phyloP scores from a whole-genome alignment of 2,888 invertebrate species.

The Xanthia icteritia region DNA sequence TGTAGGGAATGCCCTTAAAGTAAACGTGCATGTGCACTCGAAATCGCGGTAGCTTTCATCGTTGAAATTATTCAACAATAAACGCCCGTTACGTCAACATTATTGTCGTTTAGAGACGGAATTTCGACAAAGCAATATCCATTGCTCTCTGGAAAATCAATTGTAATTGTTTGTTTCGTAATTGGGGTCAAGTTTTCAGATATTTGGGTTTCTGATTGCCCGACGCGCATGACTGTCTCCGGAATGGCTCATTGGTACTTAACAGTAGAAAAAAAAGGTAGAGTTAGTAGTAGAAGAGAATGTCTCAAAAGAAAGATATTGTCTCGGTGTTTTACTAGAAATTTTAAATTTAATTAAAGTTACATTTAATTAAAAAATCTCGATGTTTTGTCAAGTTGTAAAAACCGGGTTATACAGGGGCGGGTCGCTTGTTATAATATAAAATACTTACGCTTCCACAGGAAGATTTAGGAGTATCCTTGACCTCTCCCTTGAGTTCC shows the following conservation, averaged over 20 bases:
- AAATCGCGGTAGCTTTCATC: not conserved
- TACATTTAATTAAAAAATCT: too few species aligned
- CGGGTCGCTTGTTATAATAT: too few species aligned
- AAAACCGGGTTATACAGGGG: too few species aligned
- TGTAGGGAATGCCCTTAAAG: slow-evolving; percentile 1
- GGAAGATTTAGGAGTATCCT: slow-evolving; percentile 94
- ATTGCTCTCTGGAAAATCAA: not conserved
- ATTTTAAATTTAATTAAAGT: too few species aligned
- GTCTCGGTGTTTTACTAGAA: not conserved
- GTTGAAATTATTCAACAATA: slow-evolving; percentile 5
- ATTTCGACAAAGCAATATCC: not conserved
- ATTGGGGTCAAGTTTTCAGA: not conserved
- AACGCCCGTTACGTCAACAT: not conserved
- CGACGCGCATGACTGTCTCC: not conserved
- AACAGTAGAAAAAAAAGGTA: not conserved
- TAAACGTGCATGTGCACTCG: not conserved
- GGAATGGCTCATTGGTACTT: not conserved
- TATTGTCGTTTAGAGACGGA: not conserved
- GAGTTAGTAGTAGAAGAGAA: not conserved
- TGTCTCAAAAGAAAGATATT: too few species aligned
- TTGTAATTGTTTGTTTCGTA: not conserved
- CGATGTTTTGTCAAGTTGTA: too few species aligned
- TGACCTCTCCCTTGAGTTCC: slow-evolving; percentile 93
- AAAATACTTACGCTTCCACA: slow-evolving; percentile 97
- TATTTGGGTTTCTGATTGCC: not conserved